A percentile compares a stretch with the other conserved stretches of the same genome.
These are phyloP conservation scores for Montipora sp. DNA, from an alignment of 64 coral and sea anemone genomes.

Conservation along the genomic window DNA sequence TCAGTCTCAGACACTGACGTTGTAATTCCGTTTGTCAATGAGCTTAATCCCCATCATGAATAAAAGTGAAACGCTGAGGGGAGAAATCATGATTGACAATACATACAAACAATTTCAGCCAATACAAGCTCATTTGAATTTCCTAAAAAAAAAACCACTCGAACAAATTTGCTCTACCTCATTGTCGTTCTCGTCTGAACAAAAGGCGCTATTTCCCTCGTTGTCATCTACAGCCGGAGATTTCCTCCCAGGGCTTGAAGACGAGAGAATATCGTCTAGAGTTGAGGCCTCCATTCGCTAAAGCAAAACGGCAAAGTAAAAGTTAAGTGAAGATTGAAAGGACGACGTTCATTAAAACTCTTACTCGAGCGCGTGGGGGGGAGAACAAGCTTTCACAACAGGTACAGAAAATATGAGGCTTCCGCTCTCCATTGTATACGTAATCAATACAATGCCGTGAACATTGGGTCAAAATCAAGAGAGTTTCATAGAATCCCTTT, in stretches of 20 bases:
- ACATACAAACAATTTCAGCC: no score
- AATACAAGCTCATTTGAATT: background rate
- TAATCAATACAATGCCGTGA: no score
- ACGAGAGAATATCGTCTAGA: constrained; percentile 22
- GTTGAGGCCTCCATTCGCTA: constrained; percentile 50
- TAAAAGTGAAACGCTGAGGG: no score
- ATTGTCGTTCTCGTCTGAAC: constrained; percentile 37
- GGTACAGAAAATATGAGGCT: no score
- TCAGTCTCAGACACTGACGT: no score
- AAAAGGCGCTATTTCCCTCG: background rate
- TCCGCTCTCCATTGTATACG: no score
- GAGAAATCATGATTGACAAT: no score
- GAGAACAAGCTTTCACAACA: background rate
- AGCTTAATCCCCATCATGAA: no score
- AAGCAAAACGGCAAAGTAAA: background rate
- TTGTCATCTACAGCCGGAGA: constrained; percentile 4
- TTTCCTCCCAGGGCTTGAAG: background rate
- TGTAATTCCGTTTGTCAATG: no score
- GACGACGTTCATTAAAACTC: background rate
- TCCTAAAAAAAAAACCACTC: no score
- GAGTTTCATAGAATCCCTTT: no score
- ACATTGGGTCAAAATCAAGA: no score
- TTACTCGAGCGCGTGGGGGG: background rate
- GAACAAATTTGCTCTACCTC: background rate
- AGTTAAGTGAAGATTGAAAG: background rate